Conservation (phyloP, 2,113 vertebrate genomes). For the Mesembrinibis cayennensis region DNA sequence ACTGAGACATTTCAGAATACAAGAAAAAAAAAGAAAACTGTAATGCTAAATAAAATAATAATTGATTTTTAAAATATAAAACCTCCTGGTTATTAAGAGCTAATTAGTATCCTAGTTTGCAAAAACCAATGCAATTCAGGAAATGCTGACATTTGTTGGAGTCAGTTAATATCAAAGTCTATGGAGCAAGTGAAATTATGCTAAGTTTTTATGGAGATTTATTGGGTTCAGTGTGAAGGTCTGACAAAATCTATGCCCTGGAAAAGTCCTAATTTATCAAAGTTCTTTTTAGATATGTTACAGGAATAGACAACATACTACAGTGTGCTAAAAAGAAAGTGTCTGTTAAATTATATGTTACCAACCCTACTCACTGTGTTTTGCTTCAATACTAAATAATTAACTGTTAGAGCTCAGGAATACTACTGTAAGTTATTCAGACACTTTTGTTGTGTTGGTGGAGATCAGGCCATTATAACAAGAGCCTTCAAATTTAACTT, state of each 20-base stretch:
- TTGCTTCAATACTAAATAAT: not conserved
- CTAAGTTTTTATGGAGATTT: not conserved
- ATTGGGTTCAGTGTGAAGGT: not conserved
- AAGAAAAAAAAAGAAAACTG: not conserved
- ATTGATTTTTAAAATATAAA: not conserved
- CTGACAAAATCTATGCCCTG: not conserved
- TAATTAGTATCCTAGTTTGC: not conserved
- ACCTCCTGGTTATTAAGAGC: not conserved
- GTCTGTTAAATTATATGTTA: not conserved
- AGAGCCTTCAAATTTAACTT: not conserved
- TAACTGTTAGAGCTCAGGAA: not conserved
- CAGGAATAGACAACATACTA: not conserved
- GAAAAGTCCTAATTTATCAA: not conserved
- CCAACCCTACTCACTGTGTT: not conserved
- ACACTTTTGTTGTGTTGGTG: not conserved
- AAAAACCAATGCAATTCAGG: not conserved
- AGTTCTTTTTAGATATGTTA: not conserved
- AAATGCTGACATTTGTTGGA: not conserved
- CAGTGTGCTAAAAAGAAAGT: not conserved
- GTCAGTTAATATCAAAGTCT: not conserved
- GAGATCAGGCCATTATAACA: not conserved
- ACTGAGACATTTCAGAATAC: conserved; percentile 39
- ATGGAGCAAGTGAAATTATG: not conserved
- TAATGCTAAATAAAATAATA: not conserved
- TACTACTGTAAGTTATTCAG: not conserved